Base-by-base conservation (phyloP, 2,888 invertebrate species). In the Chrysodeixis includens region DNA sequence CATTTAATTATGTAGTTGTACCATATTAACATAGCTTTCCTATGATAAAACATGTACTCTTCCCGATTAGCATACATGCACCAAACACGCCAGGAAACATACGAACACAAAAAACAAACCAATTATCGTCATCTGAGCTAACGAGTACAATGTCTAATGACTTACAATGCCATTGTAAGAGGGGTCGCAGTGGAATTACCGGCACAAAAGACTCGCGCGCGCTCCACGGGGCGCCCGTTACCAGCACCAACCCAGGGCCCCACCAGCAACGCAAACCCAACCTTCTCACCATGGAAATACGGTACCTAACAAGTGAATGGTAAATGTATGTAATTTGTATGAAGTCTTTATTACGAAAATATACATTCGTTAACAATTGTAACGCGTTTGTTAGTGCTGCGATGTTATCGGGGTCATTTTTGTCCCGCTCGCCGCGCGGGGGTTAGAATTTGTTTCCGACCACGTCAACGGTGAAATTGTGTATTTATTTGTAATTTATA, bases 151-250 rank as follows among this genome's bases (percentile, higher is more conserved):
- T 78, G 79, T 85, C 78, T 89, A 90, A 90, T 90, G 88, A 89
- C 89, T 78, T 83, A 82, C 86, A 82, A 80, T 79, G 79, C 82
- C 69, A 85, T 76, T 74, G 79, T 78, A 66, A 68, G 85, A 83
- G 86, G 89, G 88, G 88, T 78, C 84, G 75, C 71, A 70, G 76
- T 83, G 83, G 85, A 88, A 89, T 90, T 89, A 90, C 83, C 85
- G 79, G 81, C 82, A 90, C 90, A 90, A 91, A 88, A 85, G 89
- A 85, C 86, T 84, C 82, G 83, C 85, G 82, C 78, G 78, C 69
- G 66, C 90, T 64, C 92, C 54, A 78, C 90, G 88, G 91, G 91
- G 88, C 82, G 92, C 91, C 88, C 83, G 88, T 90, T 90, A 88
- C 80, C 80, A 54, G 52, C 62, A 14, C 16, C n/a, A n/a, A n/a